Evolutionary conservation across 2,113 vertebrate genomes (phyloP).

Genomic region (Willisornis vidua): DNA sequence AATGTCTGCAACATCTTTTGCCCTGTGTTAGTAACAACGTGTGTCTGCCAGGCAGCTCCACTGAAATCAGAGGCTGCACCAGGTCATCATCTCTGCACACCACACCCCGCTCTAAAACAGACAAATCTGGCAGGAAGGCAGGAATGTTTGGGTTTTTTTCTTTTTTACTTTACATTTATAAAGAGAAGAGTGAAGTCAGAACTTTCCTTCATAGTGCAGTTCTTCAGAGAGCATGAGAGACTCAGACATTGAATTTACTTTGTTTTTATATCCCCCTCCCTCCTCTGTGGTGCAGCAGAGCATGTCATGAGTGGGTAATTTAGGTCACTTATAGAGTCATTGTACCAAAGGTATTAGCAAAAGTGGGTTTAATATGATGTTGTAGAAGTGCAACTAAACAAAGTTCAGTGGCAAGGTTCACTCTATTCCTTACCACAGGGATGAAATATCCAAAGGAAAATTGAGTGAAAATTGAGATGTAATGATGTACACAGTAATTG

Average conservation of each 20-base stretch:
- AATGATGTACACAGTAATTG: not conserved
- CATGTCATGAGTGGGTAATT: not conserved
- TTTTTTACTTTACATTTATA: not conserved
- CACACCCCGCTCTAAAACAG: not conserved
- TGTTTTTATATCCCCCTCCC: not conserved
- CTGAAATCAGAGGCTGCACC: not conserved
- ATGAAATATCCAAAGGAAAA: not conserved
- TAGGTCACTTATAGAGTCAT: not conserved
- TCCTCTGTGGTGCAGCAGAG: not conserved
- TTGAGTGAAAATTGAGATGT: not conserved
- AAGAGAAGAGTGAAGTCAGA: not conserved
- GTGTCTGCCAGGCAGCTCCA: not conserved
- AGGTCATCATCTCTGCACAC: not conserved
- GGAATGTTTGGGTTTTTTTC: not conserved
- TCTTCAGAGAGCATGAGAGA: not conserved
- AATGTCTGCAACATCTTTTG: not conserved
- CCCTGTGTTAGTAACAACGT: fast-evolving
- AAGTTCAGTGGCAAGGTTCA: not conserved
- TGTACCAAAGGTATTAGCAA: not conserved
- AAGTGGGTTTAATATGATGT: not conserved
- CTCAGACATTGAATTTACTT: not conserved
- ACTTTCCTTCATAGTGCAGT: not conserved
- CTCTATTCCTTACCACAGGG: not conserved
- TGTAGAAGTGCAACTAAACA: not conserved
- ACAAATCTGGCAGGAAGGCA: not conserved